Evolutionary conservation across 2,888 invertebrate species (phyloP), one percentile per base, ranked within the genome.

Genomic region (Stomorhina lunata): DNA sequence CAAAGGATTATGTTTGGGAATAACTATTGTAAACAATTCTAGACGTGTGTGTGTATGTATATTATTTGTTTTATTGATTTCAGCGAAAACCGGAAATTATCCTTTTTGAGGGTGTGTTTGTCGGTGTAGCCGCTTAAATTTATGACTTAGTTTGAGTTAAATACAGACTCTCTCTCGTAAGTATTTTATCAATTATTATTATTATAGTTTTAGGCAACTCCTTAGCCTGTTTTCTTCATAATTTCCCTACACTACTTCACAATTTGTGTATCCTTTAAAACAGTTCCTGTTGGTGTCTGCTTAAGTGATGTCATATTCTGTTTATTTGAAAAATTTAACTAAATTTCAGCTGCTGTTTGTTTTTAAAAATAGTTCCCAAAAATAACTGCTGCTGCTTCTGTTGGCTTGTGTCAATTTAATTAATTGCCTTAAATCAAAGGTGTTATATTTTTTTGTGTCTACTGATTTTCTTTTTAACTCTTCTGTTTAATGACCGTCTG

Each of bases 1-100:
- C 66, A 81, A 72, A 72, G 76, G 76, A 81, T 80, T 80, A 80
- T n/a, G n/a, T n/a, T n/a, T n/a, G n/a, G 48, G 15, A 63, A 4
- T 20, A 10, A 20, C 53, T 65, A 65, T 69, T 32, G 48, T 22
- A 40, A 68, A 59, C 55, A 45, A 61, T 17, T 55, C 12, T 25
- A 48, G 7, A 34, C 7, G 15, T 27, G 22, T 0, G 4, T 12
- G 37, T 17, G 20, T 20, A 12, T 34, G 15, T 6, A 29, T n/a
- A 53, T 9, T 45, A 4, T 63, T 48, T 59, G 48, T 59, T 59
- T 9, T 50, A 53, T n/a, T 29, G 48, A 25, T 72, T 68, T 77
- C 76, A 53, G 34, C 48, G 45, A 68, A 81, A 63, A 81, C 81
- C 65, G 81, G 81, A 81, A 77, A 55, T 68, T 34, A 29, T 3